Evolutionary conservation across 2,113 vertebrate species (phyloP), one percentile per base, ranked within the genome.

Genomic region (Paratilapia polleni): DNA sequence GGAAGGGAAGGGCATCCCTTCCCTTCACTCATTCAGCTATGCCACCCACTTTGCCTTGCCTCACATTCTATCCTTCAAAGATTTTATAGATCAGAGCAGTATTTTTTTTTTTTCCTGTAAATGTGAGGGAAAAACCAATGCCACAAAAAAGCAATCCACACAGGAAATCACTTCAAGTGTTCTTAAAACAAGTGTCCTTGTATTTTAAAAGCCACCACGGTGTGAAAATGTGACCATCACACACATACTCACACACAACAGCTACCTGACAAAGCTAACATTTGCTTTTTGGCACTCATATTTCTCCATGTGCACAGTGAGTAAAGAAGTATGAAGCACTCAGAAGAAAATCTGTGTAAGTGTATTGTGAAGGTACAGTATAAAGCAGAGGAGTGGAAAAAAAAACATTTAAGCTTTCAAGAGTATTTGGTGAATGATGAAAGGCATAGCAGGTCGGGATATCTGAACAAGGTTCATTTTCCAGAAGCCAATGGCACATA

Each of bases 1-100:
- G 85, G 76, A 84, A 87, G 19, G 86, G 84, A 90, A 80, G 56
- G 56, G 80, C 57, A 56, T 85, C 61, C 68, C 85, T 41, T 88
- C 62, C 78, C 10, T 36, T 34, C 4, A 7, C 61, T 87, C 59
- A n/a, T 68, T 83, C 62, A 81, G 41, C 59, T 43, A 26, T 77
- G 61, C 86, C 82, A 89, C 87, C 89, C 85, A 85, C 85, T 78
- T 77, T 10, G 79, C 41, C 54, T 52, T 52, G 52, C 38, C 58
- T 78, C 70, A 78, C 66, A 77, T 14, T 73, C 22, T 43, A 57
- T 31, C 60, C 68, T 80, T 83, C n/a, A 75, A 77, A 83, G 73
- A 59, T 43, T 77, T 76, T 52, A 79, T 28, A 49, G 81, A 66
- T 82, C 38, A 60, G 66, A 52, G 60, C 34, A 20, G 58, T 74